Base-by-base conservation (phyloP, 2,888 invertebrate genomes). In the Tipula confusa region DNA sequence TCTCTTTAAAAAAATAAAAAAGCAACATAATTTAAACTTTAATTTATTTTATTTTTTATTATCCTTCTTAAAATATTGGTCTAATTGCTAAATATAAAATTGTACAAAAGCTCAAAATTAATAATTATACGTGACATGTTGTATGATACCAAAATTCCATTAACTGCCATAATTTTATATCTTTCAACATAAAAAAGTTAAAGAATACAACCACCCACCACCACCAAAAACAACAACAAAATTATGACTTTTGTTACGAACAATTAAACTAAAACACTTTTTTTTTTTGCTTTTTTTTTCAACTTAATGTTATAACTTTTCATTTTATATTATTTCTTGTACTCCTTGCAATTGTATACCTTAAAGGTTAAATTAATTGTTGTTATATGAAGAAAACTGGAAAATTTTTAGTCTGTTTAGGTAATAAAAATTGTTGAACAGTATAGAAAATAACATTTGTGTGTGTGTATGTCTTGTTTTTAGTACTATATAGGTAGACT, bases 51-150 rank as follows among this genome's bases (percentile, higher is more conserved):
- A 3, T 64, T 64, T 64, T 24, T 64, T 64, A 64, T 24, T 24
- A 24, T n/a, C n/a, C 64, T 18, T 64, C 24, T 24, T 24, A 64
- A 64, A 64, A 64, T 64, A 64, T 64, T 24, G 64, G 64, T 24
- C 64, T 64, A 64, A 64, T 64, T 64, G 64, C 64, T 64, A 64
- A 64, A 64, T 24, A 24, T 64, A 64, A 64, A 64, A 43, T 43
- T 43, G 5, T 43, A 43, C 15, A 43, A 5, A 43, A 43, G n/a
- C 48, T 48, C 24, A 43, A 43, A 43, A 43, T n/a, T 64, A 24
- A 64, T 64, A 64, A 64, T 64, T 64, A 64, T 64, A 64, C 64
- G 64, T 64, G 64, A 64, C 64, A 64, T 64, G 64, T 64, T 64
- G 24, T 64, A 64, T 24, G 7, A 64, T 64, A 64, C 64, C 64